Evolutionary conservation across 2,888 invertebrate species (phyloP).

Genomic region (Dynastes maya): DNA sequence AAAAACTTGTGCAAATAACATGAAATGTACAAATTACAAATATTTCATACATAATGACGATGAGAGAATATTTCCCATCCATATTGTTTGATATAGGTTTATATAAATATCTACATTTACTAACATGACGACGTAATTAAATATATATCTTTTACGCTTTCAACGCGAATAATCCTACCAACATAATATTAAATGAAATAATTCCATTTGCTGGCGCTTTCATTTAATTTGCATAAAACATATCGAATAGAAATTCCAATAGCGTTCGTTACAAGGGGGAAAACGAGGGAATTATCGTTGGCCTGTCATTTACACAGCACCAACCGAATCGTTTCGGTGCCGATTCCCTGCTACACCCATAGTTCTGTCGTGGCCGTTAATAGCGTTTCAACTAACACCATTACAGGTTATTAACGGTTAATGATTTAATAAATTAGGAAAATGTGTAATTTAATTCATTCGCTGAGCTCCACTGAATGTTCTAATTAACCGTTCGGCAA

Average conservation of each 20-base stretch:
- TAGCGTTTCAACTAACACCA: background rate
- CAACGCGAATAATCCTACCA: background rate
- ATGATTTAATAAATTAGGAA: conserved; percentile 18
- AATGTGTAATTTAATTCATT: conserved; percentile 27
- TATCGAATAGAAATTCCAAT: background rate
- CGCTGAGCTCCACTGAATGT: background rate
- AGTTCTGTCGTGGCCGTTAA: conserved; percentile 12
- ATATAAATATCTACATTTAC: no score
- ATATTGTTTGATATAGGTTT: no score
- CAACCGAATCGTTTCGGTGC: background rate
- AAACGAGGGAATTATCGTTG: background rate
- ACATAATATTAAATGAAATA: background rate
- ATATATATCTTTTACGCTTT: no score
- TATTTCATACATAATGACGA: no score
- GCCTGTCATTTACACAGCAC: conserved; percentile 6
- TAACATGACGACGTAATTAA: no score
- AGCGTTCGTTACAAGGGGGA: conserved; percentile 3
- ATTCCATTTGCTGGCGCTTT: background rate
- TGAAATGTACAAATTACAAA: no score
- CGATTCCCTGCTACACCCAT: background rate
- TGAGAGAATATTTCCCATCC: no score
- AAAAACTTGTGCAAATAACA: no score
- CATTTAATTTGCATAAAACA: conserved; percentile 17
- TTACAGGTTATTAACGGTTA: conserved; percentile 16
- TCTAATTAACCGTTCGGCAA: conserved; percentile 8